These are phyloP conservation scores for Drosophila infuscata DNA, from an alignment of 2,888 invertebrate species.

Conservation along the genomic window DNA sequence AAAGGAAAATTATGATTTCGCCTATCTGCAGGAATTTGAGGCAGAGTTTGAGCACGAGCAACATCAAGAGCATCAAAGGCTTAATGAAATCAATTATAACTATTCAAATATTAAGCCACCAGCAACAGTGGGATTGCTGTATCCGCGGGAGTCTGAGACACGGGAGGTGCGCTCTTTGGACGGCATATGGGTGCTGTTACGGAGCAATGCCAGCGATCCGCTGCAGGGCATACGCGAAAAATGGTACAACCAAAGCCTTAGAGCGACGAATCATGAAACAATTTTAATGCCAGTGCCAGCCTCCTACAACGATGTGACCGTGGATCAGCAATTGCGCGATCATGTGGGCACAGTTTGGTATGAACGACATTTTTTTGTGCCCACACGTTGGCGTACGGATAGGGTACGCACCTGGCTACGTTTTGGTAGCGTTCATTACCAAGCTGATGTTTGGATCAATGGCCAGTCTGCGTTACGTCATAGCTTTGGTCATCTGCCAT, in stretches of 20 bases:
- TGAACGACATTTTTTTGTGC: slow-evolving; percentile 92
- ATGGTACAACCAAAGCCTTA: slow-evolving; percentile 91
- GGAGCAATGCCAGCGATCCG: slow-evolving; percentile 89
- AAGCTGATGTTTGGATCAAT: slow-evolving; percentile 95
- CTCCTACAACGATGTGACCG: slow-evolving; percentile 97
- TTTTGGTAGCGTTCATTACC: slow-evolving; percentile 97
- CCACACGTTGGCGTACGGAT: slow-evolving; percentile 88
- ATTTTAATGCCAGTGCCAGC: slow-evolving; percentile 97
- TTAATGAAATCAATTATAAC: slow-evolving; percentile 7
- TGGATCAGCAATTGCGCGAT: slow-evolving; percentile 90
- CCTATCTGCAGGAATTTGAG: not conserved
- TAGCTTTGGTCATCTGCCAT: slow-evolving; percentile 98
- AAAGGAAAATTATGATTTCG: not conserved
- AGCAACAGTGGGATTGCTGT: slow-evolving; percentile 79
- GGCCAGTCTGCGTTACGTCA: slow-evolving; percentile 91
- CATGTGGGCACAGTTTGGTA: slow-evolving; percentile 99
- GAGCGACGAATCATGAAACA: slow-evolving; percentile 87
- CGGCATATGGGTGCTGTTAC: slow-evolving; percentile 96
- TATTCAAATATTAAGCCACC: slow-evolving; percentile 43
- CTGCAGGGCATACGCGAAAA: slow-evolving; percentile 89
- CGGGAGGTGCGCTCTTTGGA: slow-evolving; percentile 92
- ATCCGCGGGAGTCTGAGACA: slow-evolving; percentile 90
- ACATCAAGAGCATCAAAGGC: not conserved
- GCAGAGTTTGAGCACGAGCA: not conserved
- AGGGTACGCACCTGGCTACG: slow-evolving; percentile 90